A percentile compares a stretch with the other conserved stretches of the same genome.
Conservation (phyloP, 2,113 vertebrate species). For the Corythaeola cristata region DNA sequence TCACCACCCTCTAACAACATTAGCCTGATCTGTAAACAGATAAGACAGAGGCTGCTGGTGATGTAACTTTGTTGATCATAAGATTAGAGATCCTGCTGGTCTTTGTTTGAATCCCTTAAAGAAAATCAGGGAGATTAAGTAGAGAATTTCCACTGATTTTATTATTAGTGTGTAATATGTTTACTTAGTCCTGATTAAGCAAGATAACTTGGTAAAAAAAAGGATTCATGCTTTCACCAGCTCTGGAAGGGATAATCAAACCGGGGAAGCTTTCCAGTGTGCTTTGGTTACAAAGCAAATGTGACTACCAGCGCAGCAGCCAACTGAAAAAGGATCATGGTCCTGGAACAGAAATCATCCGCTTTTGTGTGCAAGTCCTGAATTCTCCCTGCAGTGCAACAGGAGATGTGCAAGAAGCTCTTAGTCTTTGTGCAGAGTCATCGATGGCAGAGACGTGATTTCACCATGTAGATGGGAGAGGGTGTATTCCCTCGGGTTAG, state of each 20-base stretch:
- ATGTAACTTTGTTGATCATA: slow-evolving; percentile 50
- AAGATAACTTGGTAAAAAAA: slow-evolving; percentile 6
- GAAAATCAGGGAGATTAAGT: slow-evolving; percentile 39
- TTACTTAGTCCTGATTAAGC: slow-evolving; percentile 57
- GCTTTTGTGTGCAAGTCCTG: not conserved
- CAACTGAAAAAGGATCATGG: not conserved
- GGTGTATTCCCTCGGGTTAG: not conserved
- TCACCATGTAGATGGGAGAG: not conserved
- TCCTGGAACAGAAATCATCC: not conserved
- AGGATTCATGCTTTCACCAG: not conserved
- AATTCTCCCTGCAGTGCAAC: not conserved
- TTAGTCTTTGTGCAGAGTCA: not conserved
- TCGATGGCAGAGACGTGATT: not conserved
- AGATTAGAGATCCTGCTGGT: slow-evolving; percentile 45
- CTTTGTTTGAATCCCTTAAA: slow-evolving; percentile 32
- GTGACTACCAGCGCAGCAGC: not conserved
- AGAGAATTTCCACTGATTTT: slow-evolving; percentile 55
- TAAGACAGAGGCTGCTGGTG: slow-evolving; percentile 39
- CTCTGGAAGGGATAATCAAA: slow-evolving; percentile 36
- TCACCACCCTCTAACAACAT: slow-evolving; percentile 40
- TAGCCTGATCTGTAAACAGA: slow-evolving; percentile 32
- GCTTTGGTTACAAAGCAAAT: not conserved
- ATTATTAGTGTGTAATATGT: slow-evolving; percentile 52
- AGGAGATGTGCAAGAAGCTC: not conserved
- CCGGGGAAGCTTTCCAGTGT: slow-evolving; percentile 6